Conservation (phyloP, 2,888 invertebrate genomes). For the Rhopalosiphum nymphaeae region DNA sequence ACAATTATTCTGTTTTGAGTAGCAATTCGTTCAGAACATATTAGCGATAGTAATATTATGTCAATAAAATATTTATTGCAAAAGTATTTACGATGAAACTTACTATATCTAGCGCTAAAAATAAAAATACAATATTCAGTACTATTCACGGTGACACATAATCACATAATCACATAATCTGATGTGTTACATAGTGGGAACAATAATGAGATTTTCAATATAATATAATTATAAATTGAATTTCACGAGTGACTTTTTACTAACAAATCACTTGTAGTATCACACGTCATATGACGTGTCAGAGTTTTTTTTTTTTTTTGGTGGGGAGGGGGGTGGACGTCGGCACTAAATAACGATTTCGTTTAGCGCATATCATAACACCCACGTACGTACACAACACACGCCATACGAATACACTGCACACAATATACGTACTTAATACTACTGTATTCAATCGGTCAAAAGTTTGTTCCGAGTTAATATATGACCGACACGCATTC, state of each 20-base stretch:
- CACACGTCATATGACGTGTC: background rate
- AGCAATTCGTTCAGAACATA: no score
- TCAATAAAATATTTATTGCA: no score
- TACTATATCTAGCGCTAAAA: no score
- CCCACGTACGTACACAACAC: background rate
- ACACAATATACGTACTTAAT: background rate
- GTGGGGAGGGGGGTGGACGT: no score
- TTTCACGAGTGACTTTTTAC: background rate
- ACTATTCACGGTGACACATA: no score
- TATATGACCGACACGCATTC: slow-evolving; percentile 26
- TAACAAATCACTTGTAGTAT: background rate
- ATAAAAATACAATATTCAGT: no score
- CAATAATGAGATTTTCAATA: no score
- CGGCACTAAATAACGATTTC: background rate
- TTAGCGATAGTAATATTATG: no score
- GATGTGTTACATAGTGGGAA: no score
- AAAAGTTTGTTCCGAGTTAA: slow-evolving; percentile 15
- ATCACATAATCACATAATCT: no score
- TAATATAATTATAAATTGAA: background rate
- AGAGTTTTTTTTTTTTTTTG: background rate
- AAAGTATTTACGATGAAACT: no score
- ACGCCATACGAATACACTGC: background rate
- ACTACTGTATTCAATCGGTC: background rate
- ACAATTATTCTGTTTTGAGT: no score
- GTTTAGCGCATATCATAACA: background rate